Evolutionary conservation across 2,113 vertebrate species (phyloP), one percentile per base, ranked within the genome.

Genomic region (Notarius lentiginosus): DNA sequence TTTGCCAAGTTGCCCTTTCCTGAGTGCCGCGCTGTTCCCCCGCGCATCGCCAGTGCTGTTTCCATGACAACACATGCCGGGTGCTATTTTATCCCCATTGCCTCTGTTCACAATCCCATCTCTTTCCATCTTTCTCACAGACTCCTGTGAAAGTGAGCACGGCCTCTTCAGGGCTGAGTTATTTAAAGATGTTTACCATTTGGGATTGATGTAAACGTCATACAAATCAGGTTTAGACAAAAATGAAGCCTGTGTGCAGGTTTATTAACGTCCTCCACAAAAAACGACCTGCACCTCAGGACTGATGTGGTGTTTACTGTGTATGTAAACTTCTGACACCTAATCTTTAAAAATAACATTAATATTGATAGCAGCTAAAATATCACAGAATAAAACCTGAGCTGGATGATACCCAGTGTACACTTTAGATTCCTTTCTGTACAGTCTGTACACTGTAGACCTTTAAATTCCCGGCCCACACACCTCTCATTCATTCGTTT

Each of bases 11-110:
- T 55, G 72, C 84, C 86, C 89, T 85, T 90, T 76, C 88, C 53
- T 88, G 85, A 87, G 91, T 86, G 89, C 89, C 90, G 93, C 10
- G 66, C 87, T 91, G 90, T 92, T 91, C 88, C 89, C 87, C 92
- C 92, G 92, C 90, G 91, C 91, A 90, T 90, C 88, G 90, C 92
- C 84, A 91, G 94, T 91, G 91, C 94, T 93, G 95, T 96, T 96
- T 91, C 94, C 92, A 95, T 96, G 94, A 93, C 95, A 91, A 95
- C 94, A 85, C 91, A 90, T 92, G 91, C 92, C 92, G 90, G 90
- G 92, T 93, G 93, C 81, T 88, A 88, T 88, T 93, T 84, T 84
- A 60, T 79, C 86, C 82, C 81, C 30, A 41, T 60, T 56, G 1
- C 72, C 72, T 89, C 55, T 79, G 72, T 83, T 83, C 82, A 55